Evolutionary conservation across 2,797 vertebrate species (phyloP).

Genomic region (Australoheros facetus): DNA sequence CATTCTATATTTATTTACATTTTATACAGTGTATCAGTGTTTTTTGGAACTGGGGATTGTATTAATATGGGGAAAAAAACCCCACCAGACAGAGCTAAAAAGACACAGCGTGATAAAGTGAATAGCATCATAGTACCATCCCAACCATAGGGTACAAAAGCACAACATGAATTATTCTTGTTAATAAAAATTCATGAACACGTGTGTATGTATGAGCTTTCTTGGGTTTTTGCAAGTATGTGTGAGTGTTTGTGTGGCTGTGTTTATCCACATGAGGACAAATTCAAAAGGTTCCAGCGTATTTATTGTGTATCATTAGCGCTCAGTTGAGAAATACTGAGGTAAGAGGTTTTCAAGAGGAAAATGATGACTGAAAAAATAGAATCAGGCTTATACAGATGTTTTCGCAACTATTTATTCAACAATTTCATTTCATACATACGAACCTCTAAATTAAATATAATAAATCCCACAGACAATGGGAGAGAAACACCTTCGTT

Average conservation of each 20-base stretch:
- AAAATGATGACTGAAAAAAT: conserved; percentile 29
- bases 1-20: not conserved
- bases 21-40: not conserved
- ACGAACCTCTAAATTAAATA: conserved; percentile 76
- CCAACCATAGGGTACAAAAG: conserved; percentile 15
- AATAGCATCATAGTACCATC: not conserved
- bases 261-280: conserved; percentile 6
- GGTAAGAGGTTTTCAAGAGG: conserved; percentile 10
- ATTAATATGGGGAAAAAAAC: conserved; percentile 9
- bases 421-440: conserved; percentile 80
- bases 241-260: conserved; percentile 14
- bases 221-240: conserved; percentile 8
- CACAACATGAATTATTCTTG: conserved; percentile 49
- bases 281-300: conserved; percentile 22
- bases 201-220: conserved; percentile 17
- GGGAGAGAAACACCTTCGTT: conserved; percentile 62
- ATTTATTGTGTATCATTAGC: conserved; percentile 19
- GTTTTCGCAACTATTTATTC: conserved; percentile 81
- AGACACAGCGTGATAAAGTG: conserved; percentile 25
- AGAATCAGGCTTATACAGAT: conserved; percentile 50
- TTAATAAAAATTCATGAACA: conserved; percentile 51
- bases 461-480: conserved; percentile 66
- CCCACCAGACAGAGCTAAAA: not conserved
- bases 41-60: not conserved
- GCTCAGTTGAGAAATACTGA: conserved; percentile 20